Percentiles rank a stretch among this genome's conserved stretches.
Evolutionary conservation across 2,113 vertebrate species (phyloP).

Genomic region (Cyanoliseus patagonus): DNA sequence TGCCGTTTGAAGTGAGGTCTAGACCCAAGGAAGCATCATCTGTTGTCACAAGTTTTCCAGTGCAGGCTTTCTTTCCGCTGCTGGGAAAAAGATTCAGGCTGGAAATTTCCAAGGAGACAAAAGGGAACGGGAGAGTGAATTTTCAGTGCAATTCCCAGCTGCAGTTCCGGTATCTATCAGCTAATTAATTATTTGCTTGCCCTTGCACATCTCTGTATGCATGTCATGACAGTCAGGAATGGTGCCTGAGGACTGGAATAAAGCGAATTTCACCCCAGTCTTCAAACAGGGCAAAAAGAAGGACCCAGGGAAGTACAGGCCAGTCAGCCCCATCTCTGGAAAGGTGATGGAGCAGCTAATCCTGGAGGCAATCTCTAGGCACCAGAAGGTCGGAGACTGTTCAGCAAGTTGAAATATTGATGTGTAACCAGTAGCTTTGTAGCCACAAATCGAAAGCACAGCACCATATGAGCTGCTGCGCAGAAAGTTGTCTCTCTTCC

Average conservation of each 20-base stretch:
- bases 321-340: background rate
- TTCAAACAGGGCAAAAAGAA: background rate
- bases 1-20: background rate
- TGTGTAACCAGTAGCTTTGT: background rate
- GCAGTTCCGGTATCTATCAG: background rate
- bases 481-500: background rate
- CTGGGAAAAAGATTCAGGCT: background rate
- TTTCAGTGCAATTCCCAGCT: background rate
- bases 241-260: background rate
- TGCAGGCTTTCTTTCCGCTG: background rate
- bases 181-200: background rate
- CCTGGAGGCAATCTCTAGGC: background rate
- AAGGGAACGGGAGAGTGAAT: background rate
- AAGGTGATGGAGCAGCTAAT: background rate
- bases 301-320: background rate
- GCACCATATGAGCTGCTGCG: background rate
- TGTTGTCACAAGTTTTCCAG: background rate
- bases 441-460: background rate
- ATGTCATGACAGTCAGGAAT: background rate
- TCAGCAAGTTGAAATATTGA: background rate
- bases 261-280: background rate
- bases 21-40: background rate
- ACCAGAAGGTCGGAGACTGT: background rate
- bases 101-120: background rate
- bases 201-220: background rate